Percentiles rank a stretch among this genome's conserved stretches.
Conservation (phyloP, 2,797 vertebrate genomes). For the Limnodromus scolopaceus region DNA sequence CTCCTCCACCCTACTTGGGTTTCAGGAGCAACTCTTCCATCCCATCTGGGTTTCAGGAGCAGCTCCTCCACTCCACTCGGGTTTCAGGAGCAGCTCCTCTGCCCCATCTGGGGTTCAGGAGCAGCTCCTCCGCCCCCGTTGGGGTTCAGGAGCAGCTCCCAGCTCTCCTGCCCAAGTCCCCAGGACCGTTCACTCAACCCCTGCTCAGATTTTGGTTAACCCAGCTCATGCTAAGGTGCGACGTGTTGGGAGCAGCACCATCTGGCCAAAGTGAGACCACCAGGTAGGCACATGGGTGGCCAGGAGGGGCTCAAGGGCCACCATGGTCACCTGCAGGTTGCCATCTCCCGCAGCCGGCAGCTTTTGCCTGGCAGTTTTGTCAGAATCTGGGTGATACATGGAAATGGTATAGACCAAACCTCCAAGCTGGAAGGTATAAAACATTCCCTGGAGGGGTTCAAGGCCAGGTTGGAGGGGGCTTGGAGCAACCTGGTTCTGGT, state of each 20-base stretch:
- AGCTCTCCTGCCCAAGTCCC: neutral
- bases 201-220: neutral
- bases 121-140: neutral
- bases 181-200: neutral
- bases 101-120: neutral
- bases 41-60: too few relatives aligned
- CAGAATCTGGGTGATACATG: neutral
- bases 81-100: neutral
- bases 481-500: too few relatives aligned
- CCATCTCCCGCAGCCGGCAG: neutral
- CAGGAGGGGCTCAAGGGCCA: neutral
- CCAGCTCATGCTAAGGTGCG: neutral
- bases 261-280: neutral
- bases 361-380: neutral
- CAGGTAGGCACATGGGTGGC: neutral
- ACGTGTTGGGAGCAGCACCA: accelerated
- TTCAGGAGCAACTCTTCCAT: neutral
- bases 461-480: too few relatives aligned
- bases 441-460: too few relatives aligned
- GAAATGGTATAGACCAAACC: neutral
- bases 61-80: neutral
- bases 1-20: neutral
- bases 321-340: neutral
- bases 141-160: neutral
- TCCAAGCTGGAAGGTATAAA: neutral